These are phyloP conservation scores for Lasioglossum baleicum DNA, from an alignment of 1,140 invertebrate species.

Conservation along the genomic window DNA sequence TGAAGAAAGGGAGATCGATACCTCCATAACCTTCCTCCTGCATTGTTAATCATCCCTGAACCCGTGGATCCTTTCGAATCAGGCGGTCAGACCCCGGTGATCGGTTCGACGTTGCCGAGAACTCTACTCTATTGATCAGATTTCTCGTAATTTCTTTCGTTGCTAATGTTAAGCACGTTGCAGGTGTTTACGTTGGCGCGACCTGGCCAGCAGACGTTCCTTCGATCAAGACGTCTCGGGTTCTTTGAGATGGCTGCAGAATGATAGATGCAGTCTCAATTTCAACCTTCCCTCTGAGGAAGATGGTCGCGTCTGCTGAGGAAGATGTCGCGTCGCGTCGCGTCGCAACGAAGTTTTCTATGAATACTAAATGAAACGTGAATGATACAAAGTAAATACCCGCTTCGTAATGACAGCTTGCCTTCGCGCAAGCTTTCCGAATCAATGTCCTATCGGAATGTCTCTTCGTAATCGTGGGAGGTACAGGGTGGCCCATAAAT, in stretches of 20 bases:
- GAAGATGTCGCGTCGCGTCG: constrained; percentile 7
- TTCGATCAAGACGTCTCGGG: constrained; percentile 53
- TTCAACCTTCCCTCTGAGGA: constrained; percentile 28
- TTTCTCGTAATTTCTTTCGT: too few species aligned
- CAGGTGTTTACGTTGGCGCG: constrained; percentile 59
- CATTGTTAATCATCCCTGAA: constrained; percentile 7
- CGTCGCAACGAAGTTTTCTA: constrained; percentile 44
- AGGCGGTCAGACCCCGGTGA: neutral
- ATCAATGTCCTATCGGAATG: too few species aligned
- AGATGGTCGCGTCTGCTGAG: constrained; percentile 1
- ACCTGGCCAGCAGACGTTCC: constrained; percentile 47
- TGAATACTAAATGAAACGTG: constrained; percentile 49
- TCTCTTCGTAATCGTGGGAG: too few species aligned
- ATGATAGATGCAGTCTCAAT: constrained; percentile 65
- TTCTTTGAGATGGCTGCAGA: constrained; percentile 59
- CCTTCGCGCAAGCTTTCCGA: too few species aligned
- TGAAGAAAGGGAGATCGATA: constrained; percentile 45
- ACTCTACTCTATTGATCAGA: too few species aligned
- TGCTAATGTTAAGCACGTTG: constrained; percentile 61
- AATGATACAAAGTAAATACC: constrained; percentile 47
- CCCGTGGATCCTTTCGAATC: neutral
- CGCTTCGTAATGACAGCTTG: constrained; percentile 14
- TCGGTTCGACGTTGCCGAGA: neutral
- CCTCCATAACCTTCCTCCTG: constrained; percentile 25
- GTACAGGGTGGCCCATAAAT: too few species aligned